Evolutionary conservation across 2,113 vertebrate genomes (phyloP).

Genomic region (Nothobranchius furzeri): DNA sequence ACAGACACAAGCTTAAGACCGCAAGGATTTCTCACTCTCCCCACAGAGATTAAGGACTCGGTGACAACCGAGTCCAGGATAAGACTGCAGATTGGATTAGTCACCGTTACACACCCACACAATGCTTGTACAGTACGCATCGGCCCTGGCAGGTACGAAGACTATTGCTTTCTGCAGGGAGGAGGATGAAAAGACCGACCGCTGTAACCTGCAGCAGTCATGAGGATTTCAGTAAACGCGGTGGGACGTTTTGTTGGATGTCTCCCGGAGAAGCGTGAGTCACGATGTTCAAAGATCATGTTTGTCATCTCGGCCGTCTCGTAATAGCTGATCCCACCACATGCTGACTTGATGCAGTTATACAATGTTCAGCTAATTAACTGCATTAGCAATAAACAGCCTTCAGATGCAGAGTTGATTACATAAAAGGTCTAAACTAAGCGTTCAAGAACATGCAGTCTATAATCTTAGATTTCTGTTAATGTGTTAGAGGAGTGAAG

Average conservation of each 20-base stretch:
- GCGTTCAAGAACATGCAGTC: neutral
- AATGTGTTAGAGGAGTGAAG: too few species aligned
- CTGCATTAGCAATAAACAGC: neutral
- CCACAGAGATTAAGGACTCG: constrained; percentile 72
- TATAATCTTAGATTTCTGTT: too few species aligned
- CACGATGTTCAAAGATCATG: constrained; percentile 29
- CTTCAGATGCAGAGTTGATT: neutral
- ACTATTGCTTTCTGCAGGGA: constrained; percentile 39
- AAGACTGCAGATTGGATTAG: constrained; percentile 81
- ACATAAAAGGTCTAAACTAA: too few species aligned
- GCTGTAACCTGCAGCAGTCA: constrained; percentile 32
- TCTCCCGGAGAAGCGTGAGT: constrained; percentile 45
- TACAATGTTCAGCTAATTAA: neutral
- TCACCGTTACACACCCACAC: constrained; percentile 73
- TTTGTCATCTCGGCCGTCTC: constrained; percentile 31
- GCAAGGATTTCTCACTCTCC: constrained; percentile 59
- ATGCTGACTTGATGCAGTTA: constrained; percentile 10
- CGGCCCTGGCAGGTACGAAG: constrained; percentile 37
- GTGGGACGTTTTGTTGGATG: constrained; percentile 40
- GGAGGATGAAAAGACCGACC: constrained; percentile 47
- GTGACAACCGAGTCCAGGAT: constrained; percentile 69
- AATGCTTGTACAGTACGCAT: constrained; percentile 33
- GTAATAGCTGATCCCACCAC: constrained; percentile 8
- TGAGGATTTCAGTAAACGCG: constrained; percentile 40
- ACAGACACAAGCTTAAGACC: constrained; percentile 51